Evolutionary conservation across 37 sponge, comb jelly and placozoan species (phyloP), one percentile per base, ranked within the genome.

Genomic region (Crambe crambe): DNA sequence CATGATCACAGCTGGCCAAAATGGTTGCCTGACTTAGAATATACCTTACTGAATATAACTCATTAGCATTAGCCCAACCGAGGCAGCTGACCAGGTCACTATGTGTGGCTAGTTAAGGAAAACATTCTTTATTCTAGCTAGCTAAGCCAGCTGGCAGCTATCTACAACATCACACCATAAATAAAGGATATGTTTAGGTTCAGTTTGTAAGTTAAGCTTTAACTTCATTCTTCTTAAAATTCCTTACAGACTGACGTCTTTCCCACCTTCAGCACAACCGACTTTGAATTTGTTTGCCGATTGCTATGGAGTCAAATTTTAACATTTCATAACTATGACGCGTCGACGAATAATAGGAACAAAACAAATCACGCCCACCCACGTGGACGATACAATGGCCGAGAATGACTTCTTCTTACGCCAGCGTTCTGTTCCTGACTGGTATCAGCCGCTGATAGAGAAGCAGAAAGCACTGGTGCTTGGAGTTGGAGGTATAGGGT

Each of bases 1-100:
- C 85, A n/a, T 21, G 25, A 26, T 8, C 8, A 68, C 69, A 68
- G 69, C 69, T 39, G 22, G 8, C 9, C n/a, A n/a, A n/a, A 40
- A 8, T 42, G 3, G 6, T 17, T 40, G 44, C 12, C 23, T 61
- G 65, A n/a, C 65, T 63, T 37, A 44, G 54, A 42, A 29, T n/a
- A 39, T 65, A 96, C 97, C 94, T 86, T 17, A 87, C 71, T 2
- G 97, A 96, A 78, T 80, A 96, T 1, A 96, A 89, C 38, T 90
- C 89, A 61, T 57, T 88, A 6, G 78, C 37, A 65, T 68, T 91
- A 20, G 85, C 81, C 97, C 97, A 96, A 1, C 92, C 92, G 20
- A 96, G 74, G 73, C 95, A 96, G 59, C 89, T 87, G 31, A 93
- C 97, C 60, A 94, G 58, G 23, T 91, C 95, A 73, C 80, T 43